Evolutionary conservation across 2,888 invertebrate genomes (phyloP), one percentile per base, ranked within the genome.

Genomic region (Pterostichus madidus): DNA sequence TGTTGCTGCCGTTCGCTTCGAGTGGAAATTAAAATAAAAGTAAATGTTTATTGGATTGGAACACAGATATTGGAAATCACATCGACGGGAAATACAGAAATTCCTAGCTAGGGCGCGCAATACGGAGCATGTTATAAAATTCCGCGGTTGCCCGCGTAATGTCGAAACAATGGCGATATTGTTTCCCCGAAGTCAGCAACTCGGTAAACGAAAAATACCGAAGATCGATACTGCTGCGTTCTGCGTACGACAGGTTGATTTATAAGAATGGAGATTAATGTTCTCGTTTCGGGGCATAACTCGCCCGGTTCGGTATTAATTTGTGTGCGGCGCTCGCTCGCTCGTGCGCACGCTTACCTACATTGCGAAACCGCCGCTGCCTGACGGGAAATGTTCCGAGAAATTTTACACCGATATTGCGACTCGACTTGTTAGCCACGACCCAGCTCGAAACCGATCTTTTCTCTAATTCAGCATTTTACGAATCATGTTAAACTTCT

Each of bases 241-340:
- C 84, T 84, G 86, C 85, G 84, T 85, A 85, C 83, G 85, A 86
- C 86, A 84, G 85, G 87, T 86, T 87, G 87, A 87, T 87, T 87
- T 87, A 87, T 87, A 86, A 85, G 87, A 82, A 87, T 86, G 85
- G 87, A 87, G 88, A 88, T 87, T 87, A 87, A 87, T 87, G 87
- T 85, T 86, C 85, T 85, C 86, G 85, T 87, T 87, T 87, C 56
- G 83, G 82, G 68, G 83, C 68, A 83, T 83, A 83, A 83, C 83
- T 76, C 83, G 83, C 83, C 77, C 17, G 5, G 49, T 56, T 32
- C 64, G 68, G 83, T 76, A 83, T 81, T 81, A 81, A 81, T 81
- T 81, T 81, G 81, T 81, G 81, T 81, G 81, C 71, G 73, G 71
- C 39, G 15, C 75, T 44, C 31, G 73, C 53, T 44, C 77, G 17